Base-by-base conservation (phyloP, 2,797 vertebrate species). In the Nyctalus aviator region DNA sequence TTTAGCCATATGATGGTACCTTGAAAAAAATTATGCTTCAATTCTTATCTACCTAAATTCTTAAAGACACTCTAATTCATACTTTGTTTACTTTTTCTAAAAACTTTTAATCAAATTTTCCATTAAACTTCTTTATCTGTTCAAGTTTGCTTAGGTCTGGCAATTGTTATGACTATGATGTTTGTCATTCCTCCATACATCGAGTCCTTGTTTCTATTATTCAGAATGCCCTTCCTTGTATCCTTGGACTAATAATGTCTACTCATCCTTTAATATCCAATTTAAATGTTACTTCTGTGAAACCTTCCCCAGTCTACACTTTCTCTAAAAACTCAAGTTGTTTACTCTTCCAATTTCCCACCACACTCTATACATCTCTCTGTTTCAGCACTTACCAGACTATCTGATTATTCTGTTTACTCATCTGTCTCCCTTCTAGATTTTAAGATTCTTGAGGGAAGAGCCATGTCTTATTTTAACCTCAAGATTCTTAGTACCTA, bases 271-370 rank as follows among this genome's bases (percentile, higher is more conserved):
- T 44, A 81, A 89, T 81, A 84, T 2, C 2, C 12, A 92, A 64
- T 69, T 20, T 35, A 69, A 86, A 94, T 84, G 12, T 79, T 85
- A 79, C 27, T 94, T 78, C 66, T 92, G 59, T 91, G 66, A 88
- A 86, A 85, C 8, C 10, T 55, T 82, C 85, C 76, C 46, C 50
- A 94, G 57, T 69, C 21, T 44, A 25, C n/a, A 73, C 5, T 32
- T 15, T 69, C 27, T 94, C 35, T 50, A 79, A 64, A 93, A 90
- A 62, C 6, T 85, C 64, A 53, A 41, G 30, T 85, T 93, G 44
- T 53, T 88, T 94, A 94, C 13, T 92, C 55, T 23, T 55, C 17
- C 62, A 27, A 32, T 59, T 92, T 90, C 32, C 66, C n/a, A 46
- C 88, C 78, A 79, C 14, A 92, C 11, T 89, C 30, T 84, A 32